Evolutionary conservation across 2,797 vertebrate species (phyloP).

Genomic region (Trematomus bernacchii): DNA sequence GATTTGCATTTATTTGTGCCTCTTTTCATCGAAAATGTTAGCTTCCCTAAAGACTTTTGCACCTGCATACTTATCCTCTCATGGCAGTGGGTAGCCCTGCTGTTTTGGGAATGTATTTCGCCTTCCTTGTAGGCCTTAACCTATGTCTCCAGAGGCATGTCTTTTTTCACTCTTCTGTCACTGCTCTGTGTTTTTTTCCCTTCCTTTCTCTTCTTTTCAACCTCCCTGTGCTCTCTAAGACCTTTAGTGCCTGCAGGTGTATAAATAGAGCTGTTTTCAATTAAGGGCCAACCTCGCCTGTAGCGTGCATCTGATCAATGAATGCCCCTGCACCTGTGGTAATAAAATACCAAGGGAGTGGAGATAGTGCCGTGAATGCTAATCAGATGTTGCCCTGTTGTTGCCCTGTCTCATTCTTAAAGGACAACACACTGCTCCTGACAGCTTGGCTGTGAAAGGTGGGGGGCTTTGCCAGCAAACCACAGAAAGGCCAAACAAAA

Average conservation of each 20-base stretch:
- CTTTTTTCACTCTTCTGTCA: slow-evolving; percentile 72
- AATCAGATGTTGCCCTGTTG: slow-evolving; percentile 87
- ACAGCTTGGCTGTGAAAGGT: slow-evolving; percentile 75
- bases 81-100: slow-evolving; percentile 43
- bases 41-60: slow-evolving; percentile 34
- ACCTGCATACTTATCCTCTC: slow-evolving; percentile 54
- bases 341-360: slow-evolving; percentile 87
- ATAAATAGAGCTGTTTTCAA: slow-evolving; percentile 91
- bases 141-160: slow-evolving; percentile 64
- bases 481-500: slow-evolving; percentile 76
- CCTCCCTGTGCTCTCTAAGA: slow-evolving; percentile 77
- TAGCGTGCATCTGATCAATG: slow-evolving; percentile 88
- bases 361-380: slow-evolving; percentile 84
- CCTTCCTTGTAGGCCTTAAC: slow-evolving; percentile 60
- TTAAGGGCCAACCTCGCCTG: slow-evolving; percentile 84
- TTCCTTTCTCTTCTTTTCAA: slow-evolving; percentile 66
- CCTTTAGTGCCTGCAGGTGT: slow-evolving; percentile 90
- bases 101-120: slow-evolving; percentile 60
- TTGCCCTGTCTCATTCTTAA: slow-evolving; percentile 78
- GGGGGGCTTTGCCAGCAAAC: slow-evolving; percentile 71
- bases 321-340: slow-evolving; percentile 90
- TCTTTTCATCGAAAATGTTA: slow-evolving; percentile 1
- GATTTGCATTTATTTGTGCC: slow-evolving; percentile 30
- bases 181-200: slow-evolving; percentile 36
- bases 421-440: slow-evolving; percentile 81